Evolutionary conservation across 2,888 invertebrate genomes (phyloP).

Genomic region (Leptinotarsa tumamoca): DNA sequence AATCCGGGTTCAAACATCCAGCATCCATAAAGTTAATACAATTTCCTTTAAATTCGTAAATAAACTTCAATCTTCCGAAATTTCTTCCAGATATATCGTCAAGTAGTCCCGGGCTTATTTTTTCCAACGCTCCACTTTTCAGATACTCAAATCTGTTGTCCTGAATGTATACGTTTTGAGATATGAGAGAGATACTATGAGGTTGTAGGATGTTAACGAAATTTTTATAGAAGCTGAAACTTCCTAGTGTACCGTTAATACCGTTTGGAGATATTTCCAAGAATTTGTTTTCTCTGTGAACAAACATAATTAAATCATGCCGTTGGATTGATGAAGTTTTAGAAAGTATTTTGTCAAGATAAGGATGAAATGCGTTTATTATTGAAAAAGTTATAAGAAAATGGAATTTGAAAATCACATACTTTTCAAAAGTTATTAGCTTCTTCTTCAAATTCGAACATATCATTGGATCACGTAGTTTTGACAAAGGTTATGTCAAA

Average conservation of each 20-base stretch:
- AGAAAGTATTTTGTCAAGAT: too few relatives aligned
- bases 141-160: conserved; percentile 66
- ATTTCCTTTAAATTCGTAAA: conserved; percentile 67
- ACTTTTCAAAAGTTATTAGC: too few relatives aligned
- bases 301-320: conserved; percentile 11
- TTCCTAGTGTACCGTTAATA: conserved; percentile 68
- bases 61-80: conserved; percentile 48
- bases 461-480: too few relatives aligned
- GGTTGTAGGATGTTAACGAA: conserved; percentile 65
- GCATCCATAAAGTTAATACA: conserved; percentile 67
- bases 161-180: conserved; percentile 57
- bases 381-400: too few relatives aligned
- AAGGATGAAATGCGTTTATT: too few relatives aligned
- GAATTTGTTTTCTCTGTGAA: conserved; percentile 63
- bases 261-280: conserved; percentile 64
- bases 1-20: conserved; percentile 64
- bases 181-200: conserved; percentile 63
- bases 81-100: conserved; percentile 40
- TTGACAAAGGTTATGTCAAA: too few relatives aligned
- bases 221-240: conserved; percentile 65
- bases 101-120: conserved; percentile 57
- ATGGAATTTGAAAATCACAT: too few relatives aligned
- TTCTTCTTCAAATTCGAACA: too few relatives aligned
- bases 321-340: too few relatives aligned
- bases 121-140: conserved; percentile 66